Percentiles rank a stretch among this genome's conserved stretches.
Evolutionary conservation across 2,797 vertebrate genomes (phyloP).

Genomic region (Sus cebifrons): DNA sequence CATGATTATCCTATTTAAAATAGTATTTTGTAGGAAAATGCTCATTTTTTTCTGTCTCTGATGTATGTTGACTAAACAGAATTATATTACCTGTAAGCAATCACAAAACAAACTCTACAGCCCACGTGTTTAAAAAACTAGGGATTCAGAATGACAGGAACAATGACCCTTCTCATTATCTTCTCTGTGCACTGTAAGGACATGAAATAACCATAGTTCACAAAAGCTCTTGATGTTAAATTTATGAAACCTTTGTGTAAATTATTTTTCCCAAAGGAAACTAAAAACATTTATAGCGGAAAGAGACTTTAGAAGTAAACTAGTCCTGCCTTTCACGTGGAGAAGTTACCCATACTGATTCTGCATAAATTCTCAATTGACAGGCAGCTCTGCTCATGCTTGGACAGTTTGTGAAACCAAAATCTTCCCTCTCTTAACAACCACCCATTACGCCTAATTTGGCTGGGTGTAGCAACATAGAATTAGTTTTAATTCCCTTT

Average conservation of each 20-base stretch:
- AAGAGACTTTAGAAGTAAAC: not conserved
- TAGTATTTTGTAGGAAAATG: not conserved
- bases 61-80: not conserved
- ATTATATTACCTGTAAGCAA: not conserved
- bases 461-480: not conserved
- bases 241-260: not conserved
- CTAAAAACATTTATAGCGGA: not conserved
- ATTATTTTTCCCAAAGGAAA: not conserved
- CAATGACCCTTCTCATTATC: not conserved
- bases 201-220: not conserved
- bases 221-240: not conserved
- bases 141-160: not conserved
- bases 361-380: not conserved
- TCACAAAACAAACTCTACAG: not conserved
- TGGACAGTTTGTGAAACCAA: not conserved
- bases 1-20: not conserved
- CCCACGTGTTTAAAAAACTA: not conserved
- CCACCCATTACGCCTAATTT: not conserved
- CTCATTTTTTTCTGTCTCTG: not conserved
- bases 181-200: not conserved
- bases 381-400: not conserved
- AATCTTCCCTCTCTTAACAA: not conserved
- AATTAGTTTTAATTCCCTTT: slow-evolving; percentile 40
- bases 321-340: not conserved
- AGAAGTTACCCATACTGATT: not conserved